Conservation (phyloP, 2,113 vertebrate species). For the Upupa epops region DNA sequence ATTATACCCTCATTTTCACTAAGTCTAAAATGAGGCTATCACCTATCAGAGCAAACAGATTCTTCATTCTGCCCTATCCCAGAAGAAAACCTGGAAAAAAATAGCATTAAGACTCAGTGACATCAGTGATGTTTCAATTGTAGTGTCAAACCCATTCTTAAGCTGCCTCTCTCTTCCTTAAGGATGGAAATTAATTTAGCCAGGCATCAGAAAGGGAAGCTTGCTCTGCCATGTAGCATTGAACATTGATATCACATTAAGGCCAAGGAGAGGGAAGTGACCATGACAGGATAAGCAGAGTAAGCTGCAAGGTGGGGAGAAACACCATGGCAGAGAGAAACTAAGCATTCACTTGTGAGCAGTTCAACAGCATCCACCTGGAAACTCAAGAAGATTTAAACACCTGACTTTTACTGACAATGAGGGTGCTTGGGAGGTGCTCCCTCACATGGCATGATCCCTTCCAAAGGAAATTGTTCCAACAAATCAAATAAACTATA, state of each 20-base stretch:
- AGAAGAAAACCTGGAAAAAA: too few relatives aligned
- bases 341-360: background rate
- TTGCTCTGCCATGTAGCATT: fast-evolving
- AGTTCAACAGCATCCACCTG: background rate
- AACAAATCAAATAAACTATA: background rate
- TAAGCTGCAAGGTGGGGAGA: background rate
- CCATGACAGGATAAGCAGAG: background rate
- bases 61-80: background rate
- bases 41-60: background rate
- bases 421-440: background rate
- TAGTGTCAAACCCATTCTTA: background rate
- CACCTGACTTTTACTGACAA: background rate
- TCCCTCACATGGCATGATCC: fast-evolving
- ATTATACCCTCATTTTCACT: background rate
- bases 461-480: background rate
- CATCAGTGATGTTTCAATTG: background rate
- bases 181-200: background rate
- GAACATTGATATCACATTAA: background rate
- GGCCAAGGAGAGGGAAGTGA: background rate
- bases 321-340: background rate
- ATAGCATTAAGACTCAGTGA: background rate
- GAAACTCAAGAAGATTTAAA: background rate
- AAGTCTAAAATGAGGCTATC: background rate
- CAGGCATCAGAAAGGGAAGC: background rate
- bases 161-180: background rate